Conservation (phyloP, 2,113 vertebrate species). For the Mystacornis crossleyi region DNA sequence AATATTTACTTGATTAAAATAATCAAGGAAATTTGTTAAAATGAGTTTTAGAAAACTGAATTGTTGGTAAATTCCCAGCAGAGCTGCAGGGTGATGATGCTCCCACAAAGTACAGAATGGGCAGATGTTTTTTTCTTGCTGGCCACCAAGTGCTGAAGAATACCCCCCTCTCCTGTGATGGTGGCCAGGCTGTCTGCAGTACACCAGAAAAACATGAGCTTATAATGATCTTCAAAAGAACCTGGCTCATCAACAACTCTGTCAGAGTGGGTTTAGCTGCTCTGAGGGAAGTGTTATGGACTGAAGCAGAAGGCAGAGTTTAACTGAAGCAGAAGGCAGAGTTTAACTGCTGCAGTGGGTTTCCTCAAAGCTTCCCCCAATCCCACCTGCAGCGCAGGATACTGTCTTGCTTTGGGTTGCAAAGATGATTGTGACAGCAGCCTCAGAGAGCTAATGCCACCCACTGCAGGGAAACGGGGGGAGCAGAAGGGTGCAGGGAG, state of each 20-base stretch:
- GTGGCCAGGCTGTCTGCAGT: neutral
- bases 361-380: neutral
- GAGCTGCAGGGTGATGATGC: neutral
- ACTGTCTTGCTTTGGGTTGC: neutral
- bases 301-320: rapidly evolving
- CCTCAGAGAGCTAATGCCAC: neutral
- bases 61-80: neutral
- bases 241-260: neutral
- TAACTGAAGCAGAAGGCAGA: rapidly evolving
- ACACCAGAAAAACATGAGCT: neutral
- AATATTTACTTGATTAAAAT: conserved; percentile 21
- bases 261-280: neutral
- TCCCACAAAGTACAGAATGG: neutral
- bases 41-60: neutral
- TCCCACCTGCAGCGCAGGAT: neutral
- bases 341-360: neutral
- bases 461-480: neutral
- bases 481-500: neutral
- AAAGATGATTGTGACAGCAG: rapidly evolving
- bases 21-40: neutral
- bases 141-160: neutral
- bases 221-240: neutral
- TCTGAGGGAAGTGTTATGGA: rapidly evolving
- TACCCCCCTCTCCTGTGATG: neutral
- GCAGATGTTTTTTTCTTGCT: neutral